A percentile compares a stretch with the other conserved stretches of the same genome.
phyloP scores from a whole-genome alignment of 2,113 vertebrate genomes.

The Hystrix cristata region DNA sequence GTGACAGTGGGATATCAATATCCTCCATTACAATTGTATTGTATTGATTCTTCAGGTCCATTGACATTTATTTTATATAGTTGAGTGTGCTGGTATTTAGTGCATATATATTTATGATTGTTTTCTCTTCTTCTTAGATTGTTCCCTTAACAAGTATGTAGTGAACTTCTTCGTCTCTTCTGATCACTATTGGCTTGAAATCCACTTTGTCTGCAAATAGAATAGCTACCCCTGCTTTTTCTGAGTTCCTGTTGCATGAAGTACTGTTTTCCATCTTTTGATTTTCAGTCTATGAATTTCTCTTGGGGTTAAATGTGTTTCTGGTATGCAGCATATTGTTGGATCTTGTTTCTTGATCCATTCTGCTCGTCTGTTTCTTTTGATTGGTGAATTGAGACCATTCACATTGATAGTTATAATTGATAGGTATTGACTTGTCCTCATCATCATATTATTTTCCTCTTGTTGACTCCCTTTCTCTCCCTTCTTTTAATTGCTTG shows the following conservation, averaged over 20 bases:
- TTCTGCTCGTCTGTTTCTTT: too few species aligned
- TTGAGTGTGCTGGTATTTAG: not conserved
- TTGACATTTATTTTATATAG: not conserved
- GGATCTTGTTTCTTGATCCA: too few species aligned
- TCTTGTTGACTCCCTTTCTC: not conserved
- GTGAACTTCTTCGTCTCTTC: not conserved
- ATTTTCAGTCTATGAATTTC: not conserved
- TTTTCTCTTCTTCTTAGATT: not conserved
- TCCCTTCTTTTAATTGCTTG: not conserved
- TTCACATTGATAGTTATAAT: not conserved
- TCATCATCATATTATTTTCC: not conserved
- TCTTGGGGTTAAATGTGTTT: not conserved
- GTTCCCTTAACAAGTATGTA: not conserved
- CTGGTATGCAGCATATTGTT: not conserved
- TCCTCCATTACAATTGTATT: not conserved
- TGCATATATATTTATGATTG: not conserved
- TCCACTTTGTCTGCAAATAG: not conserved
- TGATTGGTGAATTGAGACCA: too few species aligned
- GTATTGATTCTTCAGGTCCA: not conserved
- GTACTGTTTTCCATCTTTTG: not conserved
- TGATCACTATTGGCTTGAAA: not conserved
- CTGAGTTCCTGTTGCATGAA: not conserved
- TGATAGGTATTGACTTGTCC: not conserved
- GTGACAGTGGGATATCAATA: not conserved
- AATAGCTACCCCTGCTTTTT: not conserved